A percentile compares a stretch with the other conserved stretches of the same genome.
phyloP scores from a whole-genome alignment of 2,888 invertebrate genomes.

The Pristionchus mayeri region DNA sequence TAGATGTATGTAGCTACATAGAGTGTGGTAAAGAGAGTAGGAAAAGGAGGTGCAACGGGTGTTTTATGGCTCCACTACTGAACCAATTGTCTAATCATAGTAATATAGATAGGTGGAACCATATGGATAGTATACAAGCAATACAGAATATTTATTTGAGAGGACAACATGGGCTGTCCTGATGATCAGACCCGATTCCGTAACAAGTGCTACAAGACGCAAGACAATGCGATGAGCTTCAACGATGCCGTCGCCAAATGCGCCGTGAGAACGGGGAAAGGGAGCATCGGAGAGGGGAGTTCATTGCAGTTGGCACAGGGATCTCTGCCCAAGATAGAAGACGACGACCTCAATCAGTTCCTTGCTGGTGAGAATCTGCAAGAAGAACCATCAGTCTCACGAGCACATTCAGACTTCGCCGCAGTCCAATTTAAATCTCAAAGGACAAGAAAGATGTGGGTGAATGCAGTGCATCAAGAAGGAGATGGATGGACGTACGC shows the following conservation, averaged over 20 bases:
- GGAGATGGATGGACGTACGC: background rate
- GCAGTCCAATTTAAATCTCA: background rate
- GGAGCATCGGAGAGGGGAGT: background rate
- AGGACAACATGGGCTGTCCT: background rate
- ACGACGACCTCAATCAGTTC: slow-evolving; percentile 42
- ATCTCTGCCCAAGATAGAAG: background rate
- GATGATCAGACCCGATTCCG: slow-evolving; percentile 9
- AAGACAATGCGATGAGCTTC: background rate
- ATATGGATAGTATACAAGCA: too few species aligned
- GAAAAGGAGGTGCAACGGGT: background rate
- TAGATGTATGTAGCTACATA: background rate
- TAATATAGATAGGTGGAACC: background rate
- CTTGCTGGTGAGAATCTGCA: slow-evolving; percentile 2
- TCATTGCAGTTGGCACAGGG: background rate
- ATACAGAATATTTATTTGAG: slow-evolving; percentile 1
- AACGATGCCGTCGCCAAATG: background rate
- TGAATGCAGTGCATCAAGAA: background rate
- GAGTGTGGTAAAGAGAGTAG: background rate
- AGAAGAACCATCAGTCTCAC: background rate
- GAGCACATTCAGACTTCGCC: background rate
- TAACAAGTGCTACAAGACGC: slow-evolving; percentile 16
- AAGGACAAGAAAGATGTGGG: slow-evolving; percentile 11
- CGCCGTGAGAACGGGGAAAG: background rate
- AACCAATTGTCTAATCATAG: background rate
- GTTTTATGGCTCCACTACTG: background rate